Conservation (phyloP, 2,888 invertebrate genomes). For the Liopterus haemorrhoidalis region DNA sequence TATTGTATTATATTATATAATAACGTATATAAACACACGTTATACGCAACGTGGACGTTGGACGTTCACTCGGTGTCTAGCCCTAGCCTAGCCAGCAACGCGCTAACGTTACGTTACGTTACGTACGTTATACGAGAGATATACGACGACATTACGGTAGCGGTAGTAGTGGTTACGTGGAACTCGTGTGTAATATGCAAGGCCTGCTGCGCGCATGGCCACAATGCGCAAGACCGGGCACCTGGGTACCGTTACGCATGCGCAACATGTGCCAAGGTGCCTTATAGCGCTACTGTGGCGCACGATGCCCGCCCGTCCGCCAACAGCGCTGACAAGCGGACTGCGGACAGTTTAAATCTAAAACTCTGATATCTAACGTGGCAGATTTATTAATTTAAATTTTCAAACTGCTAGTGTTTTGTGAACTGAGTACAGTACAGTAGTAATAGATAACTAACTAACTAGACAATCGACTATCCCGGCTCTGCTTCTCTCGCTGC, state of each 20-base stretch:
- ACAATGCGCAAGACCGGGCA: conserved; percentile 3
- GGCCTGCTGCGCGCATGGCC: neutral
- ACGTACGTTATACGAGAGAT: too few relatives aligned
- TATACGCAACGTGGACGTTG: too few relatives aligned
- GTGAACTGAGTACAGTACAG: conserved; percentile 32
- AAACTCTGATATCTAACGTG: conserved; percentile 34
- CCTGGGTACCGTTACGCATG: neutral
- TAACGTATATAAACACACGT: too few relatives aligned
- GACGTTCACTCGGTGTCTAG: neutral
- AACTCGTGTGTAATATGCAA: conserved; percentile 14
- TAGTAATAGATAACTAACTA: conserved; percentile 13
- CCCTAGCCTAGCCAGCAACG: neutral
- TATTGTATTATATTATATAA: conserved; percentile 16
- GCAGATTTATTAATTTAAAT: conserved; percentile 30
- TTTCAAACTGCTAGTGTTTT: conserved; percentile 31
- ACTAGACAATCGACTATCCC: conserved; percentile 16
- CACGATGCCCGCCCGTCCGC: neutral
- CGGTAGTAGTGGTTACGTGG: conserved; percentile 21
- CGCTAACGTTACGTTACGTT: conserved; percentile 3
- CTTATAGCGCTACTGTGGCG: conserved; percentile 16
- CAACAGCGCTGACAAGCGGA: conserved; percentile 8
- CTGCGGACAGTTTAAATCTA: conserved; percentile 23
- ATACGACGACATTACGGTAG: conserved; percentile 14
- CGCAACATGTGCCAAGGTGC: neutral
- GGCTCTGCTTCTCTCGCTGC: conserved; percentile 13